These are phyloP conservation scores for Apamea monoglypha DNA, from an alignment of 2,888 invertebrate species.

Conservation along the genomic window DNA sequence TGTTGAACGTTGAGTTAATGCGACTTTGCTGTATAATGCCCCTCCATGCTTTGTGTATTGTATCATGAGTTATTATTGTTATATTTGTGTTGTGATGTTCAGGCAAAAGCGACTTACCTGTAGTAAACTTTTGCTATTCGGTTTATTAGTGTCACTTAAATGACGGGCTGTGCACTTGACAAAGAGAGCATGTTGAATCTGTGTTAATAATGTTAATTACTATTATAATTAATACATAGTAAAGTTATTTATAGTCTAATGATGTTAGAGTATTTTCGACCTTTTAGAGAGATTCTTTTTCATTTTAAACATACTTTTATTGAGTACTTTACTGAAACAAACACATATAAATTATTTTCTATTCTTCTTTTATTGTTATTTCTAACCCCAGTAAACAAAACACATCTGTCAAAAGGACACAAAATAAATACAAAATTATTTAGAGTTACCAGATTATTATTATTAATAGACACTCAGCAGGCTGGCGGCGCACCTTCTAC, in stretches of 20 bases:
- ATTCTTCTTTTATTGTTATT: background rate
- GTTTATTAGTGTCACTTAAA: background rate
- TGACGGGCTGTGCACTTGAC: background rate
- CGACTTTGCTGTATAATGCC: background rate
- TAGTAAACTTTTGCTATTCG: too few species aligned
- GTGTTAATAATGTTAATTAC: background rate
- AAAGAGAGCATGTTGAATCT: background rate
- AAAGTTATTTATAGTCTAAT: background rate
- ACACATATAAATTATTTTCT: background rate
- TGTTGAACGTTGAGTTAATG: constrained; percentile 1
- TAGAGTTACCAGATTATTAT: constrained; percentile 43
- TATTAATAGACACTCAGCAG: constrained; percentile 53
- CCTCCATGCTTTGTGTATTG: background rate
- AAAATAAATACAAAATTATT: constrained; percentile 22
- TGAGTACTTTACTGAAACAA: background rate
- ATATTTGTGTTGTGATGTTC: too few species aligned
- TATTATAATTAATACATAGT: background rate
- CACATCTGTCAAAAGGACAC: background rate
- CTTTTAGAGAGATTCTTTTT: background rate
- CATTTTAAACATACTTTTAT: background rate
- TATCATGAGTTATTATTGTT: background rate
- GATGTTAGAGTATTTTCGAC: too few species aligned
- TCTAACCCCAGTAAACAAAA: background rate
- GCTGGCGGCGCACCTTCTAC: constrained; percentile 59
- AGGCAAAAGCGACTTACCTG: background rate